Evolutionary conservation across 1,140 invertebrate genomes (phyloP).

Genomic region (Drosophila virilis): DNA sequence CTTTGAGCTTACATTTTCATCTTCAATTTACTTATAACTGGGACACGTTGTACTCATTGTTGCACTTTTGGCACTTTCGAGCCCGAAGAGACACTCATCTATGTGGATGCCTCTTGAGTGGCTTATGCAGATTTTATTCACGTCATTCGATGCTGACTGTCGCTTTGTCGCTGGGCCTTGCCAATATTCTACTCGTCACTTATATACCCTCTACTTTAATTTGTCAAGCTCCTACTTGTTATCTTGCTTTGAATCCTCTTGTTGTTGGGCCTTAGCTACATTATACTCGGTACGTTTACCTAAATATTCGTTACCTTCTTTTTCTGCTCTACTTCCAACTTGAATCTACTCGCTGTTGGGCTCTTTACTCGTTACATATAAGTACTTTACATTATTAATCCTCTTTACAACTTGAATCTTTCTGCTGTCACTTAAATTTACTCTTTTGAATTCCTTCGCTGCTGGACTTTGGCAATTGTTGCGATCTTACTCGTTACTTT

Average conservation of each 20-base stretch:
- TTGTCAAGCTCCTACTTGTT: no score
- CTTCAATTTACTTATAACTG: not conserved
- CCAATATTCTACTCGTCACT: not conserved
- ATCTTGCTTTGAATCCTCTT: not conserved
- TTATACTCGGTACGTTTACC: not conserved
- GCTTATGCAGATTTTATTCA: conserved; percentile 6
- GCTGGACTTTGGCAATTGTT: no score
- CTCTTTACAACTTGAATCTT: no score
- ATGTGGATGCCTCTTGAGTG: not conserved
- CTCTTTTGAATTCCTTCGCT: no score
- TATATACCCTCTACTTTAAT: not conserved
- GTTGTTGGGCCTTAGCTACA: not conserved
- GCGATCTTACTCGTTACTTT: not conserved
- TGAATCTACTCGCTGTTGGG: no score
- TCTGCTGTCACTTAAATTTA: no score
- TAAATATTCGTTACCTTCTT: no score
- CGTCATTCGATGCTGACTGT: not conserved
- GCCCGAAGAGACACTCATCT: not conserved
- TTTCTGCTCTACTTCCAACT: no score
- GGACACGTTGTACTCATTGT: not conserved
- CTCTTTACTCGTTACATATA: no score
- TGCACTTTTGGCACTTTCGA: conserved; percentile 7
- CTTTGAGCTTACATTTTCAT: conserved; percentile 5
- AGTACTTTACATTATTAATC: no score
- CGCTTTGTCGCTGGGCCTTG: not conserved